These are phyloP conservation scores for Seriola aureovittata DNA, from an alignment of 2,113 vertebrate species.

Conservation along the genomic window DNA sequence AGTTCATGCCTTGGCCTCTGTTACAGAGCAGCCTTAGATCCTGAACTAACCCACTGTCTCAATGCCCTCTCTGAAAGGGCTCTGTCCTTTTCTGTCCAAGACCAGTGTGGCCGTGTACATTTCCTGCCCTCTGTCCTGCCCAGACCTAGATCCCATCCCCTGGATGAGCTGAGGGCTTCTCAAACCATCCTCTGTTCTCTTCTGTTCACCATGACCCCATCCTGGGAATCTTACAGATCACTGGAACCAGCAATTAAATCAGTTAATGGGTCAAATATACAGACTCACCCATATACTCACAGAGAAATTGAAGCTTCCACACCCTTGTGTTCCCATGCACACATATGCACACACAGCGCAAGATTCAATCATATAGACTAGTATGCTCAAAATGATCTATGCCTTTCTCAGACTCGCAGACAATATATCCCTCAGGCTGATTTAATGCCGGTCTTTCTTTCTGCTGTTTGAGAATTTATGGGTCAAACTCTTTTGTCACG, in stretches of 20 bases:
- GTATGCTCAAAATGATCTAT: background rate
- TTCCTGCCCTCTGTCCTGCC: conserved; percentile 55
- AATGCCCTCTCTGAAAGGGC: conserved; percentile 60
- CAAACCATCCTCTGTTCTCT: conserved; percentile 63
- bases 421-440: conserved; percentile 5
- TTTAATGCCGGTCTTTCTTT: conserved; percentile 23
- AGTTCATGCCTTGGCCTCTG: conserved; percentile 63
- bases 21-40: conserved; percentile 56
- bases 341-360: background rate
- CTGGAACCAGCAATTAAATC: conserved; percentile 55
- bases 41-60: conserved; percentile 63
- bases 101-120: conserved; percentile 38
- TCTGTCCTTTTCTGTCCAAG: conserved; percentile 56
- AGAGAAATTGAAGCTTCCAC: conserved; percentile 26
- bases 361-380: background rate
- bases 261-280: conserved; percentile 54
- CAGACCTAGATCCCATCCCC: conserved; percentile 46
- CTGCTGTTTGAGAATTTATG: conserved; percentile 26
- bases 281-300: conserved; percentile 22
- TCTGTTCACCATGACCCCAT: conserved; percentile 45
- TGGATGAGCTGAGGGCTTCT: conserved; percentile 30
- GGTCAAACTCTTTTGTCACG: conserved; percentile 19
- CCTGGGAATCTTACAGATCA: conserved; percentile 47
- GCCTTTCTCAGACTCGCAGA: background rate
- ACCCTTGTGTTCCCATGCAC: background rate